Base-by-base conservation (phyloP, 2,888 invertebrate genomes). In the Oscheius sp. region DNA sequence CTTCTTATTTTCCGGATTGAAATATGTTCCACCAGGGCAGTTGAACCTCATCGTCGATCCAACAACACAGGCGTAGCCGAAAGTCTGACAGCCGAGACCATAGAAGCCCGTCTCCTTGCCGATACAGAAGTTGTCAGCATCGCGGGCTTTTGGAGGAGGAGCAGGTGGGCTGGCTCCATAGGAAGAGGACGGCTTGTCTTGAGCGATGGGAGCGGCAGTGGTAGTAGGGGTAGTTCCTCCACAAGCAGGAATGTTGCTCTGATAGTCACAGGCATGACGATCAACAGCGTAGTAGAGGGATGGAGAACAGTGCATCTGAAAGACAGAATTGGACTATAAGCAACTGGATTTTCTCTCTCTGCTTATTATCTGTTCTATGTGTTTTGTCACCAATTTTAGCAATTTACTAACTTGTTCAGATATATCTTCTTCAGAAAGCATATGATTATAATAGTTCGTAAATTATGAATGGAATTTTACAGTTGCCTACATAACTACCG, bases 11-110 rank as follows among this genome's bases (percentile, higher is more conserved):
- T 67, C 51, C 1, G 68, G 4, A 38, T 75, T 71, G 73, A 73
- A 83, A 59, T 67, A 68, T 6, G 77, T 63, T 56, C 78, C 80
- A 14, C 54, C 56, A 8, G 75, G 80, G 54, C 83, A 83, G n/a
- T 36, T 14, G 54, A 67, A 54, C 62, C 54, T 36, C 2, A 30
- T 12, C 0, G 74, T 77, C 28, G 49, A 61, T n/a, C 63, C 67
- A 28, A 61, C 26, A 38, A 47, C 38, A 67, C 78, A 78, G 9
- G 62, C 24, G 63, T 70, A 70, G 67, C 63, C 75, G 59, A 49
- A 50, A 1, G 24, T 5, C 30, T 64, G 44, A 54, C 78, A 78
- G 22, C 57, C 61, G 20, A 24, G 22, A 44, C 64, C 73, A 44
- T 75, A 74, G 62, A 54, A 68, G 38, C 78, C 78, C 54, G 74